Percentiles rank a stretch among this genome's conserved stretches.
Conservation (phyloP, 2,888 invertebrate species). For the Mesoligia furuncula region DNA sequence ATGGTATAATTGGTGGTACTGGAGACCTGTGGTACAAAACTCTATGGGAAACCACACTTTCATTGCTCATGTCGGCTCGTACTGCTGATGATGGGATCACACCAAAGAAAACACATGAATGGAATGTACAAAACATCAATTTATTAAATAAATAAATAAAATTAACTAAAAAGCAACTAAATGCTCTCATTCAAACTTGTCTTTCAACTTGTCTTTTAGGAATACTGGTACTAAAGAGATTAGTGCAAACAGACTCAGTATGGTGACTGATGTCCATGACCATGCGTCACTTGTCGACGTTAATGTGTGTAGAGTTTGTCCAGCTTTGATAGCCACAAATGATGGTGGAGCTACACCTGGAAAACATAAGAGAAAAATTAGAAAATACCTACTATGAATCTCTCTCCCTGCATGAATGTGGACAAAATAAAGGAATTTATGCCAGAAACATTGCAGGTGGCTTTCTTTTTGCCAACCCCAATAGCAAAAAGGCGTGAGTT, state of each 20-base stretch:
- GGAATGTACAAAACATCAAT: constrained; percentile 84
- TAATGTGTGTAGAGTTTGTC: constrained; percentile 98
- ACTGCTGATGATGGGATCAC: constrained; percentile 88
- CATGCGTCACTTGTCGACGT: constrained; percentile 96
- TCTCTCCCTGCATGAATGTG: background rate
- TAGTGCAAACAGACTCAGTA: constrained; percentile 94
- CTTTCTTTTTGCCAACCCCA: background rate
- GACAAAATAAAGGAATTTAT: background rate
- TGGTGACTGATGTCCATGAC: constrained; percentile 95
- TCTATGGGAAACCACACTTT: constrained; percentile 91
- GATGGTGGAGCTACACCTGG: constrained; percentile 98
- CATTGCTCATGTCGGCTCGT: constrained; percentile 93
- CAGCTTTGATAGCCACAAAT: constrained; percentile 99
- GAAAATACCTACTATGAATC: background rate
- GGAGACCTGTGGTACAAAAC: constrained; percentile 92
- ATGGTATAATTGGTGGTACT: constrained; percentile 96
- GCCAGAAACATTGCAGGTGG: background rate
- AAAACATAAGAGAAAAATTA: background rate
- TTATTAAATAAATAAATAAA: constrained; percentile 78
- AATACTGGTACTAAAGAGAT: constrained; percentile 97
- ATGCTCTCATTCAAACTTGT: constrained; percentile 93
- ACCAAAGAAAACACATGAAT: constrained; percentile 64
- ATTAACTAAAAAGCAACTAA: constrained; percentile 77
- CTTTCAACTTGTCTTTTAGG: constrained; percentile 94
- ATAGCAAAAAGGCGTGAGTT: background rate